These are phyloP conservation scores for Limonius californicus DNA, from an alignment of 1,140 invertebrate genomes.

Conservation along the genomic window DNA sequence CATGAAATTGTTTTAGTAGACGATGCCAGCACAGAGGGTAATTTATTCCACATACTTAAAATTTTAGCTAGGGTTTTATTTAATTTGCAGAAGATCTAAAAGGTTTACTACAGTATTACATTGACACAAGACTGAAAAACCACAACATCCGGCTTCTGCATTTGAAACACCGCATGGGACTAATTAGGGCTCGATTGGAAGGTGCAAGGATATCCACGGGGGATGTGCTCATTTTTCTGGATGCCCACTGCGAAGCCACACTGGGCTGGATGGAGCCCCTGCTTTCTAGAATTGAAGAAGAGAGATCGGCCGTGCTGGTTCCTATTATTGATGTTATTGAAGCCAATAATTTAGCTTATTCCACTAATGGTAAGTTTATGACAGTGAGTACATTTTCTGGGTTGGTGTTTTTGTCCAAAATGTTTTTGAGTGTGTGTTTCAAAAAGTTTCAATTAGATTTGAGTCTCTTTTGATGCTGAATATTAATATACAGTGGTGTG, in stretches of 20 bases:
- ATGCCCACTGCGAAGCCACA: slow-evolving; percentile 93
- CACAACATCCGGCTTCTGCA: slow-evolving; percentile 72
- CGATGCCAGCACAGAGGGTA: slow-evolving; percentile 78
- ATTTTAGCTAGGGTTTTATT: background rate
- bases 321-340: slow-evolving; percentile 93
- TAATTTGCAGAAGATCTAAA: slow-evolving; percentile 54
- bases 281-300: slow-evolving; percentile 76
- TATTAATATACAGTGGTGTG: no score
- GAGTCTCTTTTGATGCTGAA: no score
- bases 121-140: slow-evolving; percentile 60
- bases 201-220: slow-evolving; percentile 75
- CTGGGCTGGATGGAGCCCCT: slow-evolving; percentile 83
- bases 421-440: no score
- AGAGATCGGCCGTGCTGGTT: slow-evolving; percentile 74
- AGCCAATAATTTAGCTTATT: slow-evolving; percentile 81
- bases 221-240: slow-evolving; percentile 87
- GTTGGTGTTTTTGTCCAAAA: no score
- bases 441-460: no score
- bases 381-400: no score
- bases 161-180: slow-evolving; percentile 69
- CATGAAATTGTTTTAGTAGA: slow-evolving; percentile 87
- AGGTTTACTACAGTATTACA: slow-evolving; percentile 73
- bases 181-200: slow-evolving; percentile 79
- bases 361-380: slow-evolving; percentile 60
- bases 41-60: slow-evolving; percentile 25